Evolutionary conservation across 2,113 vertebrate genomes (phyloP).

Genomic region (Oenanthe melanoleuca): DNA sequence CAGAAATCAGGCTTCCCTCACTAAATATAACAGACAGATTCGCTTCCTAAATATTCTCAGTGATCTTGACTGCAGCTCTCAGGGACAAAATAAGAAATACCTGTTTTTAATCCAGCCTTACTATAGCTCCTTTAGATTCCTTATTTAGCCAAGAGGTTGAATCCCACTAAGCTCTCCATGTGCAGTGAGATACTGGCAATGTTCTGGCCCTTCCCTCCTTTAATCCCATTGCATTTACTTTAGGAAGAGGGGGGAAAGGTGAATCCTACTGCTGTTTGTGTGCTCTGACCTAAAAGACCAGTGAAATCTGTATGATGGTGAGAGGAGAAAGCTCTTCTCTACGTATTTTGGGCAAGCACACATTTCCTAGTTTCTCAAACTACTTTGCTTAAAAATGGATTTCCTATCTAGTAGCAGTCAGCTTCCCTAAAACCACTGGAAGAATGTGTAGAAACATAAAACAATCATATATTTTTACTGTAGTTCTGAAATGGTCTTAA

Average conservation of each 20-base stretch:
- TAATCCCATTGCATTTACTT: background rate
- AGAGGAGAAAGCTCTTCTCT: background rate
- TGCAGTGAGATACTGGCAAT: background rate
- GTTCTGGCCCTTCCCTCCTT: background rate
- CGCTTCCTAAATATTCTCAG: background rate
- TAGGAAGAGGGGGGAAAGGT: background rate
- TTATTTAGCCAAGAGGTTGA: conserved; percentile 17
- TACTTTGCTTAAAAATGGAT: background rate
- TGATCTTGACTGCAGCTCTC: background rate
- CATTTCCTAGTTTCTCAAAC: background rate
- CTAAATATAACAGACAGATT: background rate
- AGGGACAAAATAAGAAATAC: conserved; percentile 4
- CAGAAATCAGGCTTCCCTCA: background rate
- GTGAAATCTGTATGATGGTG: background rate
- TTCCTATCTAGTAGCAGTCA: background rate
- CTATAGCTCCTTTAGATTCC: conserved; percentile 25
- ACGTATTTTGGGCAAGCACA: background rate
- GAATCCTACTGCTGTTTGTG: background rate
- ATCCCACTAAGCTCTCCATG: background rate
- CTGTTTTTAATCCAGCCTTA: conserved; percentile 14
- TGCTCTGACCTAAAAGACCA: background rate
- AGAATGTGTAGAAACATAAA: background rate
- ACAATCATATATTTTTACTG: background rate
- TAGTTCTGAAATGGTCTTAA: background rate
- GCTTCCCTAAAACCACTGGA: background rate